These are phyloP conservation scores for Luperina testacea DNA, from an alignment of 2,888 invertebrate genomes.

Conservation along the genomic window DNA sequence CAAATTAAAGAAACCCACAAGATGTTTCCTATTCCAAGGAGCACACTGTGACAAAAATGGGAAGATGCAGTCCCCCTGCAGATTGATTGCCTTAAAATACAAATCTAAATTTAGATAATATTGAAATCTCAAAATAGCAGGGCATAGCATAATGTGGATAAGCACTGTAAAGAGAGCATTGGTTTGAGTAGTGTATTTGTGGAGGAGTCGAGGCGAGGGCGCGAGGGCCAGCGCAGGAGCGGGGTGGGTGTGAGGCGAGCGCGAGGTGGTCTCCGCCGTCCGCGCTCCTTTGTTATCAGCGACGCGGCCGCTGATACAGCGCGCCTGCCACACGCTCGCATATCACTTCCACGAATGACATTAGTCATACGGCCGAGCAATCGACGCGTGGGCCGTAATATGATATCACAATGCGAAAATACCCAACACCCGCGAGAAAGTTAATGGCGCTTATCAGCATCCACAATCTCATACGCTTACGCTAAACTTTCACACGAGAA, in stretches of 20 bases:
- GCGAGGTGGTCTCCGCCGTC: slow-evolving; percentile 68
- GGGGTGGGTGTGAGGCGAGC: slow-evolving; percentile 65
- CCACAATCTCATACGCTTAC: slow-evolving; percentile 89
- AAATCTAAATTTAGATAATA: slow-evolving; percentile 88
- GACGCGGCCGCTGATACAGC: slow-evolving; percentile 81
- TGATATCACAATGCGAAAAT: slow-evolving; percentile 91
- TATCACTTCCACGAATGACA: slow-evolving; percentile 89
- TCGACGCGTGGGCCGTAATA: slow-evolving; percentile 90
- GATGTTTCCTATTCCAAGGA: slow-evolving; percentile 62
- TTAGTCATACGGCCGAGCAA: slow-evolving; percentile 89
- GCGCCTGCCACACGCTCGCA: slow-evolving; percentile 84
- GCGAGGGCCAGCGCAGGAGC: slow-evolving; percentile 65
- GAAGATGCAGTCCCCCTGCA: slow-evolving; percentile 81
- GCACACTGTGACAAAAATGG: slow-evolving; percentile 72
- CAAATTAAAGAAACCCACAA: slow-evolving; percentile 70
- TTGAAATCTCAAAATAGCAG: slow-evolving; percentile 88
- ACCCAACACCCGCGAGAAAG: slow-evolving; percentile 91
- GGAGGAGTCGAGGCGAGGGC: slow-evolving; percentile 66
- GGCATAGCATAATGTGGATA: slow-evolving; percentile 78
- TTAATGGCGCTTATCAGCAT: slow-evolving; percentile 91
- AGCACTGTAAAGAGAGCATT: slow-evolving; percentile 71
- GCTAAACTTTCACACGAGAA: slow-evolving; percentile 90
- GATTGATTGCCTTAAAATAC: slow-evolving; percentile 83
- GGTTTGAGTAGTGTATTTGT: slow-evolving; percentile 69
- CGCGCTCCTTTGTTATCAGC: slow-evolving; percentile 89